A percentile compares a stretch with the other conserved stretches of the same genome.
phyloP scores from a whole-genome alignment of 2,888 invertebrate species.

The Horisme vitalbata region DNA sequence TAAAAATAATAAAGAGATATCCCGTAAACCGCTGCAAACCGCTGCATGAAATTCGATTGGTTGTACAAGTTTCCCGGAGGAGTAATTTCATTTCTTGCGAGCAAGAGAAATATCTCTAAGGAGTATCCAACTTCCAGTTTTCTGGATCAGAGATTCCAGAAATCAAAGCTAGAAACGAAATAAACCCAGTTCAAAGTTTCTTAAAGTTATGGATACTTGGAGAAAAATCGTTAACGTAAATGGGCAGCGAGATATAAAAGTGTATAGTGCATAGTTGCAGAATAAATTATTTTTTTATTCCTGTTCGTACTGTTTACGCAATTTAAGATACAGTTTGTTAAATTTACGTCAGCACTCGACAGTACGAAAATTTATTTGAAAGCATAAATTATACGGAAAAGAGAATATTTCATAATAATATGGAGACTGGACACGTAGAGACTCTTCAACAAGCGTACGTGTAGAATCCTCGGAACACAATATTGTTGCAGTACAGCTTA shows the following conservation, averaged over 20 bases:
- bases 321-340: not conserved
- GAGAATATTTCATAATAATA: slow-evolving; percentile 13
- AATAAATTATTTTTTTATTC: not conserved
- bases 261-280: not conserved
- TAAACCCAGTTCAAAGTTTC: slow-evolving; percentile 34
- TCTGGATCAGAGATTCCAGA: slow-evolving; percentile 29
- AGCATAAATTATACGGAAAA: slow-evolving; percentile 3
- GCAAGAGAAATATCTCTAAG: slow-evolving; percentile 32
- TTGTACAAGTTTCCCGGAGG: slow-evolving; percentile 36
- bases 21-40: slow-evolving; percentile 36
- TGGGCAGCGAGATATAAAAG: slow-evolving; percentile 28
- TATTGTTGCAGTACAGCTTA: slow-evolving; percentile 25
- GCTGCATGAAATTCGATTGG: slow-evolving; percentile 47
- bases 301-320: not conserved
- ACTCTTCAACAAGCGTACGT: slow-evolving; percentile 33
- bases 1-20: slow-evolving; percentile 25
- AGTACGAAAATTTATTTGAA: slow-evolving; percentile 3
- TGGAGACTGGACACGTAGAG: slow-evolving; percentile 24
- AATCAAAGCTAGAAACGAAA: slow-evolving; percentile 40
- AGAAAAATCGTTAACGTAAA: slow-evolving; percentile 37
- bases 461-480: slow-evolving; percentile 30
- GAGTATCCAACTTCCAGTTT: slow-evolving; percentile 22
- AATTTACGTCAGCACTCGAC: not conserved
- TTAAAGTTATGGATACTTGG: slow-evolving; percentile 37
- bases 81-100: slow-evolving; percentile 42